Evolutionary conservation across 2,113 vertebrate species (phyloP).

Genomic region (Carassius gibelio): DNA sequence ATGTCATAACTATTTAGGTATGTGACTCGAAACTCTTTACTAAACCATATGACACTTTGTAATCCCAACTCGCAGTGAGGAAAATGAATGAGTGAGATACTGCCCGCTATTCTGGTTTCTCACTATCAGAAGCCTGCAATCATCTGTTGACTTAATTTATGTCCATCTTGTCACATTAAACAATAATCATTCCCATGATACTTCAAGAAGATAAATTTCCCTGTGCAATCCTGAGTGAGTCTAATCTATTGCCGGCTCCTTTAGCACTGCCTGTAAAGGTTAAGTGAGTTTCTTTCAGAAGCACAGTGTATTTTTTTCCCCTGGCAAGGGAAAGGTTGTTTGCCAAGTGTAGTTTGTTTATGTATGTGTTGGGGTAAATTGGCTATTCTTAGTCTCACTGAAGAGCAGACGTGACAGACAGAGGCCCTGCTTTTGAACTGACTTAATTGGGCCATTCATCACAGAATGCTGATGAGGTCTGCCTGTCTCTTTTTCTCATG

Average conservation of each 20-base stretch:
- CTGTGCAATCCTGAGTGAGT: slow-evolving; percentile 18
- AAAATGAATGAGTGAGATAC: not conserved
- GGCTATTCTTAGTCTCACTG: slow-evolving; percentile 44
- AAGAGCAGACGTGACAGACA: slow-evolving; percentile 36
- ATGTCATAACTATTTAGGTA: not conserved
- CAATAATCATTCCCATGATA: slow-evolving; percentile 23
- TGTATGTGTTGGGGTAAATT: slow-evolving; percentile 34
- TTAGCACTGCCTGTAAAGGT: slow-evolving; percentile 39
- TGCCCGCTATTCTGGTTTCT: not conserved
- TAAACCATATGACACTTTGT: not conserved
- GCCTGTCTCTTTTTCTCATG: not conserved
- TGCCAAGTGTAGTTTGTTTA: slow-evolving; percentile 20
- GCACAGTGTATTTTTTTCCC: not conserved
- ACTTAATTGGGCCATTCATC: slow-evolving; percentile 61
- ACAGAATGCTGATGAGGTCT: slow-evolving; percentile 46
- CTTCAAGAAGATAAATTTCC: slow-evolving; percentile 40
- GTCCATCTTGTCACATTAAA: slow-evolving; percentile 11
- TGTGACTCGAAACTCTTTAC: not conserved
- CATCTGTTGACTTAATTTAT: slow-evolving; percentile 19
- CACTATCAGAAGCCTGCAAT: not conserved
- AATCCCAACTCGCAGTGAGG: slow-evolving; percentile 1
- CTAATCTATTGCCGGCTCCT: slow-evolving; percentile 12
- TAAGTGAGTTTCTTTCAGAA: slow-evolving; percentile 39
- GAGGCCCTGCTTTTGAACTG: slow-evolving; percentile 49
- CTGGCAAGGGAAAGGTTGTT: slow-evolving; percentile 2